These are phyloP conservation scores for Ochlodes sylvanus DNA, from an alignment of 2,888 invertebrate species.

Conservation along the genomic window DNA sequence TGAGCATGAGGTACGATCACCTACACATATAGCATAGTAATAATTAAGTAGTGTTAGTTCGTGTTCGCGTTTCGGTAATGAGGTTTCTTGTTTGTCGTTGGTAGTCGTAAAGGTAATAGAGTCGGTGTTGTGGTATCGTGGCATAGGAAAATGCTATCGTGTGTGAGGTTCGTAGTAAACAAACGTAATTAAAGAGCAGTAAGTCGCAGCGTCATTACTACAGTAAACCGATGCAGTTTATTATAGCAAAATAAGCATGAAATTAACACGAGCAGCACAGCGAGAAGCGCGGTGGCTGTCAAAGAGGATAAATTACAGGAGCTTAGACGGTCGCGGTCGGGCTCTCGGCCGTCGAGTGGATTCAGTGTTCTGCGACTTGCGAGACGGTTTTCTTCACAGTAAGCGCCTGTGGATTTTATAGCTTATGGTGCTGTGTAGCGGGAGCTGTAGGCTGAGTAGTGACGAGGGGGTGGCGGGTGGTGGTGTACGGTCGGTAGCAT, in stretches of 20 bases:
- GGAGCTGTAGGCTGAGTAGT: neutral
- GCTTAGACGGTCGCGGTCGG: conserved; percentile 9
- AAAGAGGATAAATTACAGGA: conserved; percentile 22
- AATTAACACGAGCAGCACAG: conserved; percentile 17
- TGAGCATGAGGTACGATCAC: neutral
- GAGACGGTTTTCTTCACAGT: conserved; percentile 25
- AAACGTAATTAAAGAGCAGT: neutral
- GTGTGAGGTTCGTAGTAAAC: neutral
- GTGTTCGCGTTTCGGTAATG: neutral
- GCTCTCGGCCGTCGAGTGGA: conserved; percentile 9
- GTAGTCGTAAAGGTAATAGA: no score
- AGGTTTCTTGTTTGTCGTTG: no score
- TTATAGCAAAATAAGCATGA: conserved; percentile 6
- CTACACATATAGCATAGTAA: no score
- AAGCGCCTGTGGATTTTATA: conserved; percentile 14
- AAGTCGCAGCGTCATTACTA: neutral
- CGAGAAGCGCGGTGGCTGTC: conserved; percentile 19
- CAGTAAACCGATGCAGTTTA: neutral
- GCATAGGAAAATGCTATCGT: no score
- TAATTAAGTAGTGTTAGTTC: neutral
- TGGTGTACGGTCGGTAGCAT: conserved; percentile 49
- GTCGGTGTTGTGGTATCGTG: no score
- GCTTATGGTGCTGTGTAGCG: neutral
- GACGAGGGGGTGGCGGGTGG: conserved; percentile 47
- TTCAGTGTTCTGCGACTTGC: conserved; percentile 17